Percentiles rank a stretch among this genome's conserved stretches.
Evolutionary conservation across 2,888 invertebrate species (phyloP).

Genomic region (Pherbina coryleti): DNA sequence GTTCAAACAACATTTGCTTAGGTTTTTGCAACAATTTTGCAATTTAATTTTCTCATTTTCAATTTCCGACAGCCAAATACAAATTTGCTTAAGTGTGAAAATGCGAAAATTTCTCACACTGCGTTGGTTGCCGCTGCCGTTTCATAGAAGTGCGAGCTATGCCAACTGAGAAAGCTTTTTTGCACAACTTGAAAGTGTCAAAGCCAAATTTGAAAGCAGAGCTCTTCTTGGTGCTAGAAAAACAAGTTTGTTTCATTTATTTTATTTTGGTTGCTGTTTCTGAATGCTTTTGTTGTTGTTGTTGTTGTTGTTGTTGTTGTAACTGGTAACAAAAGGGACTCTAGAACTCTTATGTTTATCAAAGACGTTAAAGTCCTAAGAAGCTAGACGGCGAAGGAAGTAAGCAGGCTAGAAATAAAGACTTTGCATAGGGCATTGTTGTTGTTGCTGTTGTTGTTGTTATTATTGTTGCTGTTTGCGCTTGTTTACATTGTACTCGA

Average conservation of each 20-base stretch:
- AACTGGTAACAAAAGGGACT: slow-evolving; percentile 29
- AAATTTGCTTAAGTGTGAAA: slow-evolving; percentile 50
- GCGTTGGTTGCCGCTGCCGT: not conserved
- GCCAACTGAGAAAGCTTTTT: not conserved
- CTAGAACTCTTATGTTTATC: slow-evolving; percentile 29
- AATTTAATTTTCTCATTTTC: slow-evolving; percentile 38
- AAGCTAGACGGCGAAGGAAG: not conserved
- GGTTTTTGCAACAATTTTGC: slow-evolving; percentile 23
- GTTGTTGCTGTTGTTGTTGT: not conserved
- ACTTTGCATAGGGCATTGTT: not conserved
- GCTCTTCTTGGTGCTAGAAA: not conserved
- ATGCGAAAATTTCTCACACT: slow-evolving; percentile 39
- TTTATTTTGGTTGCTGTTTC: slow-evolving; percentile 16
- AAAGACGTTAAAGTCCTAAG: slow-evolving; percentile 15
- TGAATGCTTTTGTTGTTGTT: slow-evolving; percentile 9
- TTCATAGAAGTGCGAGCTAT: not conserved
- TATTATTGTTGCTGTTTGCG: not conserved
- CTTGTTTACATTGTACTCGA: slow-evolving; percentile 39
- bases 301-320: not conserved
- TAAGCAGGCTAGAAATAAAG: not conserved
- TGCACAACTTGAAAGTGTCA: slow-evolving; percentile 37
- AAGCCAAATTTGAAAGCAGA: slow-evolving; percentile 30
- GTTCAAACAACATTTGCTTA: not conserved
- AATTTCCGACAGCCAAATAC: slow-evolving; percentile 33
- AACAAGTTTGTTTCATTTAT: slow-evolving; percentile 26